Evolutionary conservation across 2,888 invertebrate genomes (phyloP), one percentile per base, ranked within the genome.

Genomic region (Acronicta aceris): DNA sequence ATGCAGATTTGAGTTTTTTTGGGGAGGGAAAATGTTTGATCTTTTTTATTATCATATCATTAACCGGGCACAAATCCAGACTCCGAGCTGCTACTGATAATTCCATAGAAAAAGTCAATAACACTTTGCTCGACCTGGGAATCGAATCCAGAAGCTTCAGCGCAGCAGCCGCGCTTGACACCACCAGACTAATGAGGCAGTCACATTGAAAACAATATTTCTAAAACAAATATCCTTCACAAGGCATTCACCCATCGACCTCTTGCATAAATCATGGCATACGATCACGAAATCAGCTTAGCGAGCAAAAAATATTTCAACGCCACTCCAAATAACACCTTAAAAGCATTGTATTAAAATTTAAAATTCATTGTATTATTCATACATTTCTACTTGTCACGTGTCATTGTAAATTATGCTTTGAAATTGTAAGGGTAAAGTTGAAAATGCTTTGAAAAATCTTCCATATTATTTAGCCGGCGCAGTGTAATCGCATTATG

Each of bases 261-360:
- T 72, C 58, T 59, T 74, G 70, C 68, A 80, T 76, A 73, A 78
- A 74, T 74, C 72, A 74, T 65, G 63, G 56, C 60, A 58, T 15
- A 65, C 59, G 45, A 68, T 62, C 78, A 76, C 71, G 76, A 65
- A 76, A 75, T 67, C 60, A 62, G 57, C 30, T 49, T 13, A 10
- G 38, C 48, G 21, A 65, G 45, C 54, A 67, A 64, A 75, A 65
- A 59, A 49, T 53, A 54, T 53, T 43, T 1, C 13, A 33, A 38
- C 41, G 21, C 38, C 55, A 56, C n/a, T 62, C 17, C 8, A 33
- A 55, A 62, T 43, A 50, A 21, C 27, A 55, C 63, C 48, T 68
- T 62, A 25, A 53, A 7, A 0, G 7, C 9, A 12, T 25, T 0
- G 0, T 0, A 0, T 42, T 61, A 71, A 57, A 59, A 60, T 61